Evolutionary conservation across 2,888 invertebrate species (phyloP).

Genomic region (Tipula vernalis): DNA sequence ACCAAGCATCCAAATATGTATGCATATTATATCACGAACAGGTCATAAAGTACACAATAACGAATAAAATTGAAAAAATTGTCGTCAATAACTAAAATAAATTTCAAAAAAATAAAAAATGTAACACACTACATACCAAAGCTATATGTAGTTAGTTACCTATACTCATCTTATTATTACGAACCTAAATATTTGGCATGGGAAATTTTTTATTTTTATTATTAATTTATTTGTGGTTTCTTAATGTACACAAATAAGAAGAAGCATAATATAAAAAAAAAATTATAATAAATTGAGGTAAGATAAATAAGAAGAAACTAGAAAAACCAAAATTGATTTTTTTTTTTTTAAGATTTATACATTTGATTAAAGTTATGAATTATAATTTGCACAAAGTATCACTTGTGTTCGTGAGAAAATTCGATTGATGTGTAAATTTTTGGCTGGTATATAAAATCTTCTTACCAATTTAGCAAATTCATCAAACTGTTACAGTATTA

Average conservation of each 20-base stretch:
- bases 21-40: neutral
- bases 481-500: too few relatives aligned
- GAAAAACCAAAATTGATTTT: neutral
- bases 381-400: neutral
- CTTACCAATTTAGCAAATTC: too few relatives aligned
- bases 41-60: neutral
- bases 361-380: neutral
- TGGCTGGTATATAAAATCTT: too few relatives aligned
- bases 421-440: neutral
- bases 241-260: neutral
- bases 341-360: neutral
- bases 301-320: neutral
- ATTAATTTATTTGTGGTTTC: neutral
- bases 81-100: conserved; percentile 4
- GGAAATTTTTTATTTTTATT: neutral
- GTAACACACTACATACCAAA: neutral
- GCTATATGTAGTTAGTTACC: neutral
- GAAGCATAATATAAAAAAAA: neutral
- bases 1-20: neutral
- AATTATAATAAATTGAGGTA: neutral
- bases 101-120: neutral
- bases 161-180: neutral
- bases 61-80: neutral
- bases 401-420: neutral
- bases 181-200: neutral